phyloP scores from a whole-genome alignment of 2,113 vertebrate species.

The Catharus fuscescens region DNA sequence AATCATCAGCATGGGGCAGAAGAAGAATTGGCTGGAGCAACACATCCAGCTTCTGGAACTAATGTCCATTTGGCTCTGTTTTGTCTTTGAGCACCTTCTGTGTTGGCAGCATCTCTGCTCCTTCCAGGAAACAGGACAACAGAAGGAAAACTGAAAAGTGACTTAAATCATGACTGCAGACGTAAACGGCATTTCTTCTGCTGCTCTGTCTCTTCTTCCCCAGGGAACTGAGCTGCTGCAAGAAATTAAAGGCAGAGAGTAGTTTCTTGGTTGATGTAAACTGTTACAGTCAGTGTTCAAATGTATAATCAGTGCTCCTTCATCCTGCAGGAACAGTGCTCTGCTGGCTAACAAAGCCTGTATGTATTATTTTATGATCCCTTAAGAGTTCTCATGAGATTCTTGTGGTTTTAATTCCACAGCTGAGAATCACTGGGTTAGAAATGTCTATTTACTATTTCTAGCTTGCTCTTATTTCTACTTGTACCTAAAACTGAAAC shows the following conservation, averaged over 20 bases:
- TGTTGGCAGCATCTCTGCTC: not conserved
- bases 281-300: not conserved
- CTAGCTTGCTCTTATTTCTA: not conserved
- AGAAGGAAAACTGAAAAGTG: not conserved
- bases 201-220: not conserved
- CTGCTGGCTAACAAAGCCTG: not conserved
- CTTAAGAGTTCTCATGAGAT: not conserved
- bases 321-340: not conserved
- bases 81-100: not conserved
- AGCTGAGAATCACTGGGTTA: not conserved
- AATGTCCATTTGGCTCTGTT: not conserved
- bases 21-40: not conserved
- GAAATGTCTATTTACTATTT: not conserved
- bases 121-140: not conserved
- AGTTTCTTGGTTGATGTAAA: not conserved
- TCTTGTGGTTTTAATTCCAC: slow-evolving; percentile 3
- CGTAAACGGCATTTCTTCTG: not conserved
- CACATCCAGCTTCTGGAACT: not conserved
- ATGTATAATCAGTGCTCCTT: not conserved
- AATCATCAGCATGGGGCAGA: not conserved
- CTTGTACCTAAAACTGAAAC: not conserved
- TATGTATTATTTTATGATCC: not conserved
- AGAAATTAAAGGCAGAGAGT: not conserved
- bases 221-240: not conserved
- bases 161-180: not conserved